Conservation (phyloP, 2,113 vertebrate genomes). For the Hucho hucho region DNA sequence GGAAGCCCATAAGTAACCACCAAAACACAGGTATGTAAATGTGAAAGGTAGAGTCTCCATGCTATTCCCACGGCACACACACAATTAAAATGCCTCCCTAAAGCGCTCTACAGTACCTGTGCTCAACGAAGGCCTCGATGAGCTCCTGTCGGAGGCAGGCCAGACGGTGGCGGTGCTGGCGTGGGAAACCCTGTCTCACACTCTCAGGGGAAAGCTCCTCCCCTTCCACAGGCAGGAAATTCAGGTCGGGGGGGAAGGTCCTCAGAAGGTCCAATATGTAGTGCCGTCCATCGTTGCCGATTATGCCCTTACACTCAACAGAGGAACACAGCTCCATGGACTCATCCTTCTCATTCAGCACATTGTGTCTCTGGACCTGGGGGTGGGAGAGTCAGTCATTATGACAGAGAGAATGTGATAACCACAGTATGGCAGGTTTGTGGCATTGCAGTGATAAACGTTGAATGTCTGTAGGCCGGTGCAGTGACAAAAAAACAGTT, state of each 20-base stretch:
- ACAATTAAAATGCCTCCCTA: neutral
- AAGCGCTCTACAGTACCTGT: slow-evolving; percentile 74
- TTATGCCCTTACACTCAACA: slow-evolving; percentile 97
- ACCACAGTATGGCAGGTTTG: no score
- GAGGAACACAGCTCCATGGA: slow-evolving; percentile 94
- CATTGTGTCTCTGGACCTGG: slow-evolving; percentile 82
- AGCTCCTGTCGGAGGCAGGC: slow-evolving; percentile 96
- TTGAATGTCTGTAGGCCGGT: no score
- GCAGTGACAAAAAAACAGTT: no score
- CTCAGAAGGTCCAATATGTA: slow-evolving; percentile 97
- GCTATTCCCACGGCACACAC: neutral
- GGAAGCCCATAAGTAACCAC: no score
- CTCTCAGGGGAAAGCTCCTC: slow-evolving; percentile 90
- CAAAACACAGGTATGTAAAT: no score
- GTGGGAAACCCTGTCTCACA: slow-evolving; percentile 86
- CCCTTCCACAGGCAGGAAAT: slow-evolving; percentile 89
- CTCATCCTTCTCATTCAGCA: slow-evolving; percentile 89
- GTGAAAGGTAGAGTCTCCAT: neutral
- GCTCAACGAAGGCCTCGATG: slow-evolving; percentile 98
- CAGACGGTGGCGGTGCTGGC: slow-evolving; percentile 90
- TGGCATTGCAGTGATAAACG: no score
- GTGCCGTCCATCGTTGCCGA: slow-evolving; percentile 93
- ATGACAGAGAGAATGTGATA: neutral
- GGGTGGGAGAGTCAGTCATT: neutral
- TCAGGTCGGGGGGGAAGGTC: slow-evolving; percentile 96